Percentiles rank a stretch among this genome's conserved stretches.
These are phyloP conservation scores for Antheraea yamamai DNA, from an alignment of 2,888 invertebrate genomes.

Conservation along the genomic window DNA sequence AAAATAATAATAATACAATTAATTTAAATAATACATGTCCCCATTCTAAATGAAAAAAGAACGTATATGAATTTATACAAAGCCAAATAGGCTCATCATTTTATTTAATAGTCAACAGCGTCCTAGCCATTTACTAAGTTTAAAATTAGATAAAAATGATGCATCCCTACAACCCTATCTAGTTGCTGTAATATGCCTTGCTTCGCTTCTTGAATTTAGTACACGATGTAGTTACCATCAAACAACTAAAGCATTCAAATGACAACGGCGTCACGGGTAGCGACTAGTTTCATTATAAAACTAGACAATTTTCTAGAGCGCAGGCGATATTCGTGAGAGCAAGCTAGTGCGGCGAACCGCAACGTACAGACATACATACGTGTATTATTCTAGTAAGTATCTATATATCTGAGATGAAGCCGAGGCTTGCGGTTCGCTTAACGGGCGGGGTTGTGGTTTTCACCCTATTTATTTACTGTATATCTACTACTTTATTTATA, in stretches of 20 bases:
- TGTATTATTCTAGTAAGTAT: slow-evolving; percentile 13
- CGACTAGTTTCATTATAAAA: not conserved
- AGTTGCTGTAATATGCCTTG: too few species aligned
- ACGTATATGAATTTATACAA: too few species aligned
- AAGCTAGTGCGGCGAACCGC: slow-evolving; percentile 39
- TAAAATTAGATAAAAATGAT: too few species aligned
- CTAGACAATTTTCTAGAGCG: slow-evolving; percentile 20
- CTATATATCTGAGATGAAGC: slow-evolving; percentile 25
- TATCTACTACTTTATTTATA: slow-evolving; percentile 10
- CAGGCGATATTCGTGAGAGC: slow-evolving; percentile 49
- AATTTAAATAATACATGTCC: too few species aligned
- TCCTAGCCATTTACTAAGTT: too few species aligned
- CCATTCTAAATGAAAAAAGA: too few species aligned
- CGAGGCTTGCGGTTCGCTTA: slow-evolving; percentile 25
- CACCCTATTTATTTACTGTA: slow-evolving; percentile 23
- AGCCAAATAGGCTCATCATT: too few species aligned
- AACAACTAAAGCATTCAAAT: not conserved
- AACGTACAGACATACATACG: slow-evolving; percentile 26
- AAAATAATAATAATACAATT: too few species aligned
- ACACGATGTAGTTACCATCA: not conserved
- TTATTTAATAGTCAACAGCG: too few species aligned
- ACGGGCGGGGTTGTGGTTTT: slow-evolving; percentile 38
- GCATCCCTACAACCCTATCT: too few species aligned
- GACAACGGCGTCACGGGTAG: not conserved
- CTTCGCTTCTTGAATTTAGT: too few species aligned